Percentiles rank a stretch among this genome's conserved stretches.
These are phyloP conservation scores for Musca vetustissima DNA, from an alignment of 1,140 invertebrate genomes.

Conservation along the genomic window DNA sequence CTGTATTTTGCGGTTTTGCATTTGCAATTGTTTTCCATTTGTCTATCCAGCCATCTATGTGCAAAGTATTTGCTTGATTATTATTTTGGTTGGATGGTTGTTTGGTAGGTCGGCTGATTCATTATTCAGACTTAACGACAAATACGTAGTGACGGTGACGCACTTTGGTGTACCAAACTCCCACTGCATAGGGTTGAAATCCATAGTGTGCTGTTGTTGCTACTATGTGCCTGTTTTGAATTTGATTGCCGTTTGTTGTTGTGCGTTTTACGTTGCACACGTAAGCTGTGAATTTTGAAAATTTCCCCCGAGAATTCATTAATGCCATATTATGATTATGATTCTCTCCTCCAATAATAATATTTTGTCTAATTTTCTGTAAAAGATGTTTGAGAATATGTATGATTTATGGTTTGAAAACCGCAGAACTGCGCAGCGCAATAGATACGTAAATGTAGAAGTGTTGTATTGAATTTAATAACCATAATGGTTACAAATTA, in stretches of 20 bases:
- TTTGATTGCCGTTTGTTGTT: no score
- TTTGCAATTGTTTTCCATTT: slow-evolving; percentile 21
- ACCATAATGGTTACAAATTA: no score
- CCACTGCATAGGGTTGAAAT: no score
- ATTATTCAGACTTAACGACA: neutral
- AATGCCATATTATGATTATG: slow-evolving; percentile 19
- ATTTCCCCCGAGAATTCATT: slow-evolving; percentile 17
- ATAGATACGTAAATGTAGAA: no score
- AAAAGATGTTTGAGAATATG: slow-evolving; percentile 14
- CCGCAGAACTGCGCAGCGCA: no score
- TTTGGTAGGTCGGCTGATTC: neutral
- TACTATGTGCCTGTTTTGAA: no score
- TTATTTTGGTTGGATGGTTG: neutral
- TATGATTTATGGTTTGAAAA: slow-evolving; percentile 6
- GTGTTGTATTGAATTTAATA: no score
- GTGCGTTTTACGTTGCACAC: no score
- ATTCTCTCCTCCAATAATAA: slow-evolving; percentile 4
- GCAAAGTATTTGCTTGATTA: slow-evolving; percentile 14
- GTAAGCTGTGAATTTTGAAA: neutral
- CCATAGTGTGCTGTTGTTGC: no score
- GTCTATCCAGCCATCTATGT: slow-evolving; percentile 1
- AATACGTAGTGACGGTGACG: no score
- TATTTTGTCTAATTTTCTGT: slow-evolving; percentile 7
- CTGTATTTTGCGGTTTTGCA: slow-evolving; percentile 9
- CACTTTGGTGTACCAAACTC: no score